Conservation (phyloP, 2,113 vertebrate species). For the Percina caprodes region DNA sequence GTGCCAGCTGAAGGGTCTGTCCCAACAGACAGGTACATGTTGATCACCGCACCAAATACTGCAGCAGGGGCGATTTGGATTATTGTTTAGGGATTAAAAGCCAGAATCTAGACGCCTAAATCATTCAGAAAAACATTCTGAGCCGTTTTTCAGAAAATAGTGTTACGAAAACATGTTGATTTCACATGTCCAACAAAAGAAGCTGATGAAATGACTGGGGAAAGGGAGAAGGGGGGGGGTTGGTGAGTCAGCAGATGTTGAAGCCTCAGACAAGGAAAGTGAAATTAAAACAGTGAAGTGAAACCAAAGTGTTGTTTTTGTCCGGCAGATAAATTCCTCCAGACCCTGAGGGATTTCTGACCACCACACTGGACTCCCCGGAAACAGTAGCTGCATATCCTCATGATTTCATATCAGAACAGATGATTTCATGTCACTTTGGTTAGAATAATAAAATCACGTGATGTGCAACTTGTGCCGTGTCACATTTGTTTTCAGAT, state of each 20-base stretch:
- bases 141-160: too few species aligned
- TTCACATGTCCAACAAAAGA: too few species aligned
- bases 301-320: neutral
- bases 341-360: neutral
- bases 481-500: neutral
- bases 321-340: slow-evolving; percentile 13
- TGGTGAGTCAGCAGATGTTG: neutral
- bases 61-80: too few species aligned
- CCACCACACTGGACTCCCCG: neutral
- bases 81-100: too few species aligned
- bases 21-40: slow-evolving; percentile 3
- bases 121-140: too few species aligned
- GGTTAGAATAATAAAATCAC: neutral
- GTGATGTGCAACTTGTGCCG: neutral
- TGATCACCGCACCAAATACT: too few species aligned
- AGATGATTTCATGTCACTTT: neutral
- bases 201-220: neutral
- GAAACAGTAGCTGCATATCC: neutral
- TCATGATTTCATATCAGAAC: neutral
- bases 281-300: neutral
- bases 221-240: too few species aligned
- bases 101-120: too few species aligned
- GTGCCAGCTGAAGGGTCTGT: slow-evolving; percentile 20
- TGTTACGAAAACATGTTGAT: neutral
- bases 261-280: neutral